phyloP scores from a whole-genome alignment of 2,888 invertebrate genomes.

The Elysia crispata region DNA sequence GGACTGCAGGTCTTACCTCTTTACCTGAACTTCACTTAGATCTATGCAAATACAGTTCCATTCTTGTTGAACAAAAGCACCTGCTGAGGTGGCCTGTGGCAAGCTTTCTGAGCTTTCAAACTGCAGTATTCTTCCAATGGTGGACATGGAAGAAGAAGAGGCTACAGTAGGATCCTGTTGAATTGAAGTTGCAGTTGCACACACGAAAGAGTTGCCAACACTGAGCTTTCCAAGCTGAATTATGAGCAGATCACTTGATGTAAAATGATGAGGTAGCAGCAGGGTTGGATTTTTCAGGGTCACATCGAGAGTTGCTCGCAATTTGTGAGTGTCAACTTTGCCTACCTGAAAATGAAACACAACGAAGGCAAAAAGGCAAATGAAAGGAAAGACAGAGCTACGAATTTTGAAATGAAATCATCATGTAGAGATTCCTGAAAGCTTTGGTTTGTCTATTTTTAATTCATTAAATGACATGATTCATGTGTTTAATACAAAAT shows the following conservation, averaged over 20 bases:
- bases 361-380: not conserved
- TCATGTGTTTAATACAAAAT: no score
- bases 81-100: no score
- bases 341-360: slow-evolving; percentile 65
- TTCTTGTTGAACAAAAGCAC: no score
- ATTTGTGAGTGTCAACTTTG: slow-evolving; percentile 69
- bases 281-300: slow-evolving; percentile 87
- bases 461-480: no score
- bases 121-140: no score
- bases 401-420: not conserved
- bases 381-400: not conserved
- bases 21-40: slow-evolving; percentile 83
- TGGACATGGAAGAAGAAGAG: no score
- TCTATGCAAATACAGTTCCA: slow-evolving; percentile 73
- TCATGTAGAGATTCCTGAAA: not conserved
- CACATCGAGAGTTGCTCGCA: slow-evolving; percentile 81
- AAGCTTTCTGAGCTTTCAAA: slow-evolving; percentile 52
- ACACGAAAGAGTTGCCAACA: slow-evolving; percentile 89
- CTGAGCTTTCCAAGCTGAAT: slow-evolving; percentile 87
- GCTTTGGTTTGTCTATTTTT: no score
- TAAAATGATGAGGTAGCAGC: slow-evolving; percentile 87
- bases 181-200: slow-evolving; percentile 80
- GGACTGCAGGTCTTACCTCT: slow-evolving; percentile 65
- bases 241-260: slow-evolving; percentile 86
- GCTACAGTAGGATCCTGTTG: no score